Conservation (phyloP, 2,113 vertebrate species). For the Tringa solitaria region DNA sequence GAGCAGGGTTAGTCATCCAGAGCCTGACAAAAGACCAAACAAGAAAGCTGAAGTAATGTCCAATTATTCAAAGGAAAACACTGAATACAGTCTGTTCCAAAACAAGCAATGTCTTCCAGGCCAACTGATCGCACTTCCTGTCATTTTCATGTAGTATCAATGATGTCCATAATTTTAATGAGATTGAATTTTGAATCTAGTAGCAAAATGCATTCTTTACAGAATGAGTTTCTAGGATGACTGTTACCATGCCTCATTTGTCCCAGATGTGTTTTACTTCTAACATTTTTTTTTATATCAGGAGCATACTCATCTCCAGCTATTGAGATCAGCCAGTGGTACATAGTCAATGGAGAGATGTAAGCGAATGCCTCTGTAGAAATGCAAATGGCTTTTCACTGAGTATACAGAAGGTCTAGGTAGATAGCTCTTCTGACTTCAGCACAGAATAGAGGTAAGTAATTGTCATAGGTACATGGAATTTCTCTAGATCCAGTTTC, state of each 20-base stretch:
- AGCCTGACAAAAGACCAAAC: neutral
- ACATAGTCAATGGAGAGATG: neutral
- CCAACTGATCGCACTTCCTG: neutral
- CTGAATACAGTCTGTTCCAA: neutral
- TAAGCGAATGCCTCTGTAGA: neutral
- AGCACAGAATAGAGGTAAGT: neutral
- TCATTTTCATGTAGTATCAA: neutral
- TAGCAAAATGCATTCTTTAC: neutral
- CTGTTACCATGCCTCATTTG: neutral
- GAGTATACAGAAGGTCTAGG: neutral
- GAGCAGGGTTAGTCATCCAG: neutral
- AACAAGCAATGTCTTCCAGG: neutral
- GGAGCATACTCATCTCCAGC: neutral
- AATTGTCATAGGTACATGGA: neutral
- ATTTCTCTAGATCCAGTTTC: neutral
- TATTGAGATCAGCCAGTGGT: neutral
- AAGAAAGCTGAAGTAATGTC: neutral
- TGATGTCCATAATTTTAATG: neutral
- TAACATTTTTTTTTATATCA: neutral
- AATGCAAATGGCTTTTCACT: neutral
- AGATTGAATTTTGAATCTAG: neutral
- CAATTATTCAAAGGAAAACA: neutral
- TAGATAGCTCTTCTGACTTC: neutral
- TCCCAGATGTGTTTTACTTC: neutral
- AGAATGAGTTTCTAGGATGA: neutral